Evolutionary conservation across 2,113 vertebrate species (phyloP), one percentile per base, ranked within the genome.

Genomic region (Lepus americanus): DNA sequence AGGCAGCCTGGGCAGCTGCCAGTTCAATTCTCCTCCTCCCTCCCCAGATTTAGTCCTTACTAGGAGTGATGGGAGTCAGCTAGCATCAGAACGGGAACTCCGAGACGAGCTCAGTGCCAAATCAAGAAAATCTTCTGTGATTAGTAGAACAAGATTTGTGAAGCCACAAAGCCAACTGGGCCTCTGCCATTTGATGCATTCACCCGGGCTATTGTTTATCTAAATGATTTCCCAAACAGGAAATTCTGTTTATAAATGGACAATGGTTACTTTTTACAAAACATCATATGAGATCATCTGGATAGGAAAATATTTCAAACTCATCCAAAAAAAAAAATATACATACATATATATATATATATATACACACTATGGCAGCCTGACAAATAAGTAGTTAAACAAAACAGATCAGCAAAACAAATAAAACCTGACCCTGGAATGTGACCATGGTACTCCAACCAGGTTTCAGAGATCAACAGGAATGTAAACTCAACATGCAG

Each of bases 241-340:
- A 97, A 95, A 87, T 78, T 89, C 86, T 83, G 86, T 69, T 87
- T 66, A 63, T 61, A 93, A 64, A 31, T 0, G 27, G 85, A 97
- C 94, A 95, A 94, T 76, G 64, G 73, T 7, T 17, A 87, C 61
- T 89, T 74, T 95, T 74, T 36, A 59, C 27, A 61, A 79, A 94
- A 88, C 67, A 90, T 51, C 70, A 13, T 55, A 66, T 95, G 94
- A 96, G 87, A 55, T 93, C 94, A 95, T 79, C 39, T 67, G 79
- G 86, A 27, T 88, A 91, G 90, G 69, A 82, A 95, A 89, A 95
- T 81, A 59, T 31, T 84, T 36, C 81, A 92, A 44, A 76, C 25
- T 16, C 81, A 70, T 72, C 88, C 31, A 39, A 12, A 80, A 72
- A 63, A 70, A 53, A 12, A 87, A 67, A n/a, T n/a, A n/a, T n/a